Percentiles rank a stretch among this genome's conserved stretches.
These are phyloP conservation scores for Coregonus ussuriensis DNA, from an alignment of 2,797 vertebrate species.

Conservation along the genomic window DNA sequence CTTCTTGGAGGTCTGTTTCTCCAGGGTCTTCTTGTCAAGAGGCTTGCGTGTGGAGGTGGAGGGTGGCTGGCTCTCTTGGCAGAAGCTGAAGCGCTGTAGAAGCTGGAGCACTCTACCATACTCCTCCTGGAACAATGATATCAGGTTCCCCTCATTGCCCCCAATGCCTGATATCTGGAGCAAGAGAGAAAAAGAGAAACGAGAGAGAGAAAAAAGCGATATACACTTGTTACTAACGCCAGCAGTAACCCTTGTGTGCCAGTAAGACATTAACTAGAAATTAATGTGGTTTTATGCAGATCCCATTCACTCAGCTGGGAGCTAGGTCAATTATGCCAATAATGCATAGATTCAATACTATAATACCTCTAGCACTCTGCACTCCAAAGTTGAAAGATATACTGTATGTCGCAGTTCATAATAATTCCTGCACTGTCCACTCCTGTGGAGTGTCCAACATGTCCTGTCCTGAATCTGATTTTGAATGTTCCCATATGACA, in stretches of 20 bases:
- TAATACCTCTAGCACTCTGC: neutral
- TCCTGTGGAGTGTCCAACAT: too few relatives aligned
- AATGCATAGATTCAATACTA: neutral
- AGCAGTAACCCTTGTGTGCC: neutral
- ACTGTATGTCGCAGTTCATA: too few relatives aligned
- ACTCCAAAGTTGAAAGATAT: too few relatives aligned
- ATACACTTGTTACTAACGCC: neutral
- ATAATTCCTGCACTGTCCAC: too few relatives aligned
- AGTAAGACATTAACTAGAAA: neutral
- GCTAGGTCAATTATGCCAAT: neutral
- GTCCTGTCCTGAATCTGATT: too few relatives aligned
- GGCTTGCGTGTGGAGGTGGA: conserved; percentile 72
- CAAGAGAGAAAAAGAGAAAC: neutral
- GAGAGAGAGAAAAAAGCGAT: neutral
- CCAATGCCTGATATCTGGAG: conserved; percentile 82
- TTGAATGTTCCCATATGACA: too few relatives aligned
- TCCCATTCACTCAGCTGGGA: neutral
- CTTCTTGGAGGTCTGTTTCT: conserved; percentile 86
- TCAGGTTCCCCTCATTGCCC: conserved; percentile 84
- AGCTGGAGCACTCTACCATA: conserved; percentile 87
- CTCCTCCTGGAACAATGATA: conserved; percentile 91
- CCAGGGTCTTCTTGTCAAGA: conserved; percentile 87
- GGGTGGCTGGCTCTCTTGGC: conserved; percentile 84
- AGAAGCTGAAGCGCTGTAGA: conserved; percentile 96
- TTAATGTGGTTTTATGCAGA: neutral